Base-by-base conservation (phyloP, 1,140 invertebrate genomes). In the Parasteatoda tepidariorum region DNA sequence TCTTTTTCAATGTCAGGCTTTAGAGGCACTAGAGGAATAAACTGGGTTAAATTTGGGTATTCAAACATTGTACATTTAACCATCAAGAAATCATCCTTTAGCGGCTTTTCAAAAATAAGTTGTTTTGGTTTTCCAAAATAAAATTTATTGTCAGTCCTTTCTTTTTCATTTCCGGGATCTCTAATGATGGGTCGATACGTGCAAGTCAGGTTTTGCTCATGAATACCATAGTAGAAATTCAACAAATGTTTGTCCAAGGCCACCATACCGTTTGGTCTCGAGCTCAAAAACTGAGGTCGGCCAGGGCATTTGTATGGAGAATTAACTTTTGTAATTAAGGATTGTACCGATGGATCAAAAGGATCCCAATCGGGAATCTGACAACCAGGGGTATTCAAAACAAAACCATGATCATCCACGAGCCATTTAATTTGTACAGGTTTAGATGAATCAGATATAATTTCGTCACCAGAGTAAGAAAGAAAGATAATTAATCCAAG, bases 301-400 rank as follows among this genome's bases (percentile, higher is more conserved):
- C 76, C 76, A 0, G 84, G 79, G 18, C 84, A 85, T 28, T 57
- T 74, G 26, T 74, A 85, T n/a, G 78, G 78, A 31, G 22, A 3
- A 5, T 48, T 31, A 28, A 78, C 34, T 28, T 38, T 75, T n/a
- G 2, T 30, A 6, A 71, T 31, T 84, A 92, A 91, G 26, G 90
- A 1, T 82, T 89, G 90, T 18, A 94, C 92, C 24, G 92, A 92
- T 11, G 90, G 88, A 82, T 96, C 94, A 62, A 92, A 92, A 0
- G 94, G 92, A 85, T 93, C 92, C 75, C 96, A 91, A 7, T 92
- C 92, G 1, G 95, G 94, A 85, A 97, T 95, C 2, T 92, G 92
- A 88, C 96, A 97, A 28, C 94, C 93, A 1, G 92, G 89, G 85
- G 91, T 94, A 88, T 92, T 92, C 2, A 95, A 92, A 66, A 94